Percentiles rank a stretch among this genome's conserved stretches.
phyloP scores from a whole-genome alignment of 2,113 vertebrate genomes.

The Lipophrys pholis region DNA sequence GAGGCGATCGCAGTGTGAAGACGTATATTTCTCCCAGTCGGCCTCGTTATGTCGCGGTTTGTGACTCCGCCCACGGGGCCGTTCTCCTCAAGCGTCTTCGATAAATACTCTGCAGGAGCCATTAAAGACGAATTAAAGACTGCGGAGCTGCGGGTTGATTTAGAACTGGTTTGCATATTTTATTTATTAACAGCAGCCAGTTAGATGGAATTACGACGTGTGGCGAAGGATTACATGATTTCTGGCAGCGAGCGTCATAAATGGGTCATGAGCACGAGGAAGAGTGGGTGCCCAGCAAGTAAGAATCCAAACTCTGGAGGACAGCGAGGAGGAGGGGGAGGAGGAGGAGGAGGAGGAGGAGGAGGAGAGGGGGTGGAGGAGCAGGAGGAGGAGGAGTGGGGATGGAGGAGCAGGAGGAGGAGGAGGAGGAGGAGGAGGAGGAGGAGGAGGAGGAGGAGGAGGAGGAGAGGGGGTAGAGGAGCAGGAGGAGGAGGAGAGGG shows the following conservation, averaged over 20 bases:
- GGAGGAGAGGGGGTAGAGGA: no score
- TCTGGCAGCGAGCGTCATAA: constrained; percentile 43
- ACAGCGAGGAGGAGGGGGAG: background rate
- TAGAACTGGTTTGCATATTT: constrained; percentile 54
- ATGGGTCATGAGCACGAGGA: constrained; percentile 36
- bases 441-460: no score
- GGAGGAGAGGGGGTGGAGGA: background rate
- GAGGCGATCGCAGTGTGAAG: no score
- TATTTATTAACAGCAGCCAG: constrained; percentile 53
- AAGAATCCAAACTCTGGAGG: background rate
- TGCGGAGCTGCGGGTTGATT: constrained; percentile 26
- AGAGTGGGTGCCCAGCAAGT: background rate
- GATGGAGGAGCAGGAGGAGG: no score
- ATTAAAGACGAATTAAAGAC: constrained; percentile 46
- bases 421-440: no score
- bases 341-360: background rate
- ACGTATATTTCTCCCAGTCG: background rate
- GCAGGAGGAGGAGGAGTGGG: no score
- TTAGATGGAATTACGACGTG: constrained; percentile 38
- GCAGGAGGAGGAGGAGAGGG: no score
- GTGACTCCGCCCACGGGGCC: constrained; percentile 29
- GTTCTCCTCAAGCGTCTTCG: constrained; percentile 33
- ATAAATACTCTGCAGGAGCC: constrained; percentile 54
- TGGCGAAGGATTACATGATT: constrained; percentile 30
- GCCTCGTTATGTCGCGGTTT: constrained; percentile 23